A percentile compares a stretch with the other conserved stretches of the same genome.
Conservation (phyloP, 1,140 invertebrate species). For the Ceratitis capitata region DNA sequence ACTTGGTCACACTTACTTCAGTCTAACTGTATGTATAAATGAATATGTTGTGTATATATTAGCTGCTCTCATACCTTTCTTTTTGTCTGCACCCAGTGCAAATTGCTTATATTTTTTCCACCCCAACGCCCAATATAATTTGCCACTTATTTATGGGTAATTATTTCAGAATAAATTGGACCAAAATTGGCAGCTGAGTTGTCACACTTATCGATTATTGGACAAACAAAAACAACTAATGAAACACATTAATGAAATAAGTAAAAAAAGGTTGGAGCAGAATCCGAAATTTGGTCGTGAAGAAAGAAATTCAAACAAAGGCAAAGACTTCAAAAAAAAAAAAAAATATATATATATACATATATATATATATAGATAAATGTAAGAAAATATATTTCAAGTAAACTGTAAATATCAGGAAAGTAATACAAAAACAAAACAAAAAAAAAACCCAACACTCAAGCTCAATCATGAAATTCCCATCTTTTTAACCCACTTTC, state of each 20-base stretch:
- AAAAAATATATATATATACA: not conserved
- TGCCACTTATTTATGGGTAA: constrained; percentile 11
- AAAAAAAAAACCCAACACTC: not conserved
- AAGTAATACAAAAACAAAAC: not conserved
- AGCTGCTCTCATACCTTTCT: not conserved
- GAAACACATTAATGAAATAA: not conserved
- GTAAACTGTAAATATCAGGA: too few species aligned
- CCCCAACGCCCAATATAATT: not conserved
- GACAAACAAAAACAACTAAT: not conserved
- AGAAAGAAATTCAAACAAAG: not conserved
- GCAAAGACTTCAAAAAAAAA: too few species aligned
- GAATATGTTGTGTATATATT: not conserved
- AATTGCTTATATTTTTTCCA: not conserved
- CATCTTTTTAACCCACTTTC: not conserved
- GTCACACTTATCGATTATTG: not conserved
- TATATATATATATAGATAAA: not conserved
- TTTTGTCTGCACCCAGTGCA: not conserved
- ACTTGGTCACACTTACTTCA: not conserved
- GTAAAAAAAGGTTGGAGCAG: not conserved
- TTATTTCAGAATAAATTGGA: not conserved
- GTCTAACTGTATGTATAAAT: not conserved
- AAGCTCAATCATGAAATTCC: too few species aligned
- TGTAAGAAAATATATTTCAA: too few species aligned
- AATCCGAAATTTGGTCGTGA: not conserved
- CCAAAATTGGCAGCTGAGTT: not conserved